Conservation (phyloP, 2,113 vertebrate species). For the Dromaius novaehollandiae region DNA sequence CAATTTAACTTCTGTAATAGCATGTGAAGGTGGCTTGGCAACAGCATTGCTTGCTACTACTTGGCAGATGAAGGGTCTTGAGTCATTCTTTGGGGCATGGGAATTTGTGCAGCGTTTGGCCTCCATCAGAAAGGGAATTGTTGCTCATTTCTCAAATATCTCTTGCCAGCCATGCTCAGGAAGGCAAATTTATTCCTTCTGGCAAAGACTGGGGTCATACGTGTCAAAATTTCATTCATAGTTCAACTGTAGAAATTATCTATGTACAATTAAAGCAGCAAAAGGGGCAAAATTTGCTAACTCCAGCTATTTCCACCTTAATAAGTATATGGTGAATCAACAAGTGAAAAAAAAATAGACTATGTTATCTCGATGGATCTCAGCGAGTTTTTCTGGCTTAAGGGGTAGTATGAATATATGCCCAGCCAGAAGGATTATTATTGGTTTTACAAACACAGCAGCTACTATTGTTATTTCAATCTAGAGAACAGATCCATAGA, state of each 20-base stretch:
- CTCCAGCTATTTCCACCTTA: neutral
- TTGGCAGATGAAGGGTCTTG: neutral
- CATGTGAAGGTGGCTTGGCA: constrained; percentile 3
- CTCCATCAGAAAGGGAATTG: neutral
- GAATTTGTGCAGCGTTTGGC: neutral
- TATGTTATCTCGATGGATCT: neutral
- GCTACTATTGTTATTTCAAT: neutral
- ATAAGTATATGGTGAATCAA: neutral
- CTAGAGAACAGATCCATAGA: neutral
- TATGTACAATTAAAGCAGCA: neutral
- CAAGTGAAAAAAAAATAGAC: neutral
- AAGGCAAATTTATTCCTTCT: neutral
- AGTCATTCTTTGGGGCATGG: neutral
- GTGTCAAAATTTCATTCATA: neutral
- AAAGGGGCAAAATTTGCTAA: neutral
- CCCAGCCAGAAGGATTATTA: neutral
- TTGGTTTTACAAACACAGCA: neutral
- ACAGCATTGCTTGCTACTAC: neutral
- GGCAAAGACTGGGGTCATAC: neutral
- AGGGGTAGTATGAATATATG: neutral
- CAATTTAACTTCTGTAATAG: neutral
- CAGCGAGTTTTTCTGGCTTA: neutral
- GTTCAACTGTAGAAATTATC: neutral
- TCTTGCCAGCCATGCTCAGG: neutral
- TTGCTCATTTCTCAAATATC: neutral